These are phyloP conservation scores for Andricus grossulariae DNA, from an alignment of 1,140 invertebrate genomes.

Conservation along the genomic window DNA sequence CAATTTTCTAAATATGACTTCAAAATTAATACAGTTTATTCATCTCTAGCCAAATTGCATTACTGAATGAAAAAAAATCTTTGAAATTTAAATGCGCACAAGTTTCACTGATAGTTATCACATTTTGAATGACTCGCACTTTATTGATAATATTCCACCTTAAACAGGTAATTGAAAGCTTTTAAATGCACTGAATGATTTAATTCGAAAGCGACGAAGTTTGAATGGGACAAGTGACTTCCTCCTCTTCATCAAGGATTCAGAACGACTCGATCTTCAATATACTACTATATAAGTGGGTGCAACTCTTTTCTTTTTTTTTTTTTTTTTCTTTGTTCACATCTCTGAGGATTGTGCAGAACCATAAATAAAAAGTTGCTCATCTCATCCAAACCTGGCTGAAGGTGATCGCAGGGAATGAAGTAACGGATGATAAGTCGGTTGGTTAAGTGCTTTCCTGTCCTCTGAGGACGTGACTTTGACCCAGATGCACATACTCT, in stretches of 20 bases:
- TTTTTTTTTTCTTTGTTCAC: not conserved
- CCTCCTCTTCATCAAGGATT: not conserved
- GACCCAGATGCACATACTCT: slow-evolving; percentile 68
- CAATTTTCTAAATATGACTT: too few relatives aligned
- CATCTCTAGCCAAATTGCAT: too few relatives aligned
- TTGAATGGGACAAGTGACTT: not conserved
- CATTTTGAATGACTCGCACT: too few relatives aligned
- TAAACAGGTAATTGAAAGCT: too few relatives aligned
- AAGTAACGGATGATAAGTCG: slow-evolving; percentile 59
- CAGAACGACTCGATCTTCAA: not conserved
- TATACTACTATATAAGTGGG: not conserved
- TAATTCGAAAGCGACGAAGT: slow-evolving; percentile 19
- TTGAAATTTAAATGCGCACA: too few relatives aligned
- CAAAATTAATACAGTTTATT: too few relatives aligned
- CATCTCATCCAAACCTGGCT: slow-evolving; percentile 66
- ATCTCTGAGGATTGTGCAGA: slow-evolving; percentile 33
- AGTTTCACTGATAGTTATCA: too few relatives aligned
- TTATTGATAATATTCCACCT: too few relatives aligned
- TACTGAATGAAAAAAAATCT: too few relatives aligned
- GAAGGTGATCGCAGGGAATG: slow-evolving; percentile 57
- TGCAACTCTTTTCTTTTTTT: slow-evolving; percentile 24
- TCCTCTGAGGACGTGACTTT: slow-evolving; percentile 74
- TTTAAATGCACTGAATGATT: not conserved
- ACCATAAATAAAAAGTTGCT: slow-evolving; percentile 68
- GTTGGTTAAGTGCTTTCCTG: slow-evolving; percentile 66